Evolutionary conservation across 92 coral and sea anemone genomes (phyloP), one percentile per base, ranked within the genome.

Genomic region (Parazoanthus swiftii): DNA sequence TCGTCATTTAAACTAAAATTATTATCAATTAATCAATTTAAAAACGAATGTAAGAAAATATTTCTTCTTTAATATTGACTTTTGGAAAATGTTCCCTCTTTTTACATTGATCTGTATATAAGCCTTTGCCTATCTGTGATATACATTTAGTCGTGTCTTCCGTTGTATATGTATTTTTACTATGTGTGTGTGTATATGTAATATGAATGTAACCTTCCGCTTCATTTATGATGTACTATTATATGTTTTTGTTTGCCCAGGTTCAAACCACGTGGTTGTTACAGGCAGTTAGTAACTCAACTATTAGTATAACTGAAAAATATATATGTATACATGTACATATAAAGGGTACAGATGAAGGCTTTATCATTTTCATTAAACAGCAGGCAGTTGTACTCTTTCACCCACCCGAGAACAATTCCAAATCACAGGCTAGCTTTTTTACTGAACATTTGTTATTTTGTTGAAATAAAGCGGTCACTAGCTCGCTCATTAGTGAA

Each of bases 191-290:
- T 68, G 74, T 68, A 68, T 68, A 68, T 68, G 74, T 68, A 68
- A 68, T 68, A 68, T 68, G 74, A 68, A 68, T 68, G 74, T 68
- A 68, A 68, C 74, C 74, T 68, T 68, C 74, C 74, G 74, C 74
- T 68, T 68, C 74, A 68, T 68, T 68, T 68, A 68, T 68, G 74
- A 68, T 68, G 74, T 68, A 68, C 74, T 68, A 68, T 68, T 68
- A 68, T 68, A 68, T 68, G 74, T 68, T 68, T 68, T 68, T 68
- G 74, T 68, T 68, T 68, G 74, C 74, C 74, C 74, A 68, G 74
- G 74, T 68, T 68, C 74, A 68, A 68, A 68, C 74, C 74, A 68
- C 74, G 74, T 68, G 74, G 74, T 68, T 68, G 74, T 68, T 68
- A 68, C 74, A 68, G 74, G 74, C 74, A 68, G 74, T 68, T 68